Base-by-base conservation (phyloP, 2,888 invertebrate genomes). In the Syrphus vitripennis region DNA sequence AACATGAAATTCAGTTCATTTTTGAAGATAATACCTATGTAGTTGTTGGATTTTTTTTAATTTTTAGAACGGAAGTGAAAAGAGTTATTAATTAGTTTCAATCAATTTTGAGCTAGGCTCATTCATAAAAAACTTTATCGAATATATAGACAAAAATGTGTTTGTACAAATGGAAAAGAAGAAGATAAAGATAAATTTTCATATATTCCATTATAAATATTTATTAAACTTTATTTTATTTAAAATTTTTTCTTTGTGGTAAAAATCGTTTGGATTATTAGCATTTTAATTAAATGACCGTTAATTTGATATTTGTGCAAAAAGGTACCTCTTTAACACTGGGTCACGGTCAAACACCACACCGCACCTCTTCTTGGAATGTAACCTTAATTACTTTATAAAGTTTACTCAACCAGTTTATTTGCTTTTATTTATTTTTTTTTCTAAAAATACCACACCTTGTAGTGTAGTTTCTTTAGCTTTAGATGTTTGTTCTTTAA, bases 361-460 rank as follows among this genome's bases (percentile, higher is more conserved):
- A 65, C 14, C 37, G 4, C 7, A 42, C 19, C 65, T 19, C 14
- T 14, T 65, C 19, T 29, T 31, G 16, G 26, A 45, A 65, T 45
- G 45, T 29, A 45, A 45, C 67, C 67, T 67, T 48, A 67, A 67
- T 67, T 50, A 67, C 50, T 10, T 48, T 24, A 10, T 67, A 26
- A 50, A 45, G 29, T 65, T 45, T 45, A 31, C 10, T 42, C 6
- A 42, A 65, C 45, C 29, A 65, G 31, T 59, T 59, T 50, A 21
- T 37, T 37, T 29, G 21, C 29, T 45, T 31, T 14, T n/a, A n/a
- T 24, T 57, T 21, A 14, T 3, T 42, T 14, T 42, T 65, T 42
- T n/a, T 34, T 34, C n/a, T 34, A 7, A 34, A 34, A 34, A n/a
- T n/a, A 50, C 50, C 67, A 50, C 67, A 50, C 31, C 67, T 48